A percentile compares a stretch with the other conserved stretches of the same genome.
These are phyloP conservation scores for Columba janthina DNA, from an alignment of 2,113 vertebrate species.

Conservation along the genomic window DNA sequence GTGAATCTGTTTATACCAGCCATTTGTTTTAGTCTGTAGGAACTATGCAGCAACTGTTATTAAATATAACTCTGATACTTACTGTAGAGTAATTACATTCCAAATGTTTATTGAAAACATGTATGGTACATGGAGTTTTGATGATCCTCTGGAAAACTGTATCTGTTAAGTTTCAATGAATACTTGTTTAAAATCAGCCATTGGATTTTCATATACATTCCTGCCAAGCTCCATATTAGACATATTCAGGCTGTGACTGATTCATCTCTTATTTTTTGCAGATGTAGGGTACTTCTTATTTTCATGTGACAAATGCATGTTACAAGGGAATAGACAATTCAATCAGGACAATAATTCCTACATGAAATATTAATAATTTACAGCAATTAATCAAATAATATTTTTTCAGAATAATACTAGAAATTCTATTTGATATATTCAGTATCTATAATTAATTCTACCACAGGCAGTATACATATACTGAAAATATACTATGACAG, in stretches of 20 bases:
- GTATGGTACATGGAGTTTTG: not conserved
- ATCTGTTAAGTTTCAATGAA: slow-evolving; percentile 41
- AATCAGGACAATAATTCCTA: not conserved
- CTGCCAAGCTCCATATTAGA: slow-evolving; percentile 12
- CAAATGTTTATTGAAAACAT: slow-evolving; percentile 50
- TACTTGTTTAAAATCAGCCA: not conserved
- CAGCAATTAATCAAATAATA: fast-evolving
- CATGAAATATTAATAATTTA: not conserved
- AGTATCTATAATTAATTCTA: not conserved
- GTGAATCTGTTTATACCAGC: not conserved
- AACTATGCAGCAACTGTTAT: not conserved
- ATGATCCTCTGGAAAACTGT: not conserved
- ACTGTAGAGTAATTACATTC: slow-evolving; percentile 17
- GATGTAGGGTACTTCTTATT: not conserved
- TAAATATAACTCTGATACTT: slow-evolving; percentile 7
- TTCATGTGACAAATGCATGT: not conserved
- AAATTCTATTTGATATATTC: not conserved
- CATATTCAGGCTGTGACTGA: not conserved
- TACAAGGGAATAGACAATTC: not conserved
- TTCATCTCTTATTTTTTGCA: not conserved
- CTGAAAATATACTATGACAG: not conserved
- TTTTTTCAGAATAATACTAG: not conserved
- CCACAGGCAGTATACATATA: not conserved
- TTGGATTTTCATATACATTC: not conserved
- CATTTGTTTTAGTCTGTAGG: not conserved